A percentile compares a stretch with the other conserved stretches of the same genome.
phyloP scores from a whole-genome alignment of 2,113 vertebrate species.

The Pelvicachromis taeniatus region DNA sequence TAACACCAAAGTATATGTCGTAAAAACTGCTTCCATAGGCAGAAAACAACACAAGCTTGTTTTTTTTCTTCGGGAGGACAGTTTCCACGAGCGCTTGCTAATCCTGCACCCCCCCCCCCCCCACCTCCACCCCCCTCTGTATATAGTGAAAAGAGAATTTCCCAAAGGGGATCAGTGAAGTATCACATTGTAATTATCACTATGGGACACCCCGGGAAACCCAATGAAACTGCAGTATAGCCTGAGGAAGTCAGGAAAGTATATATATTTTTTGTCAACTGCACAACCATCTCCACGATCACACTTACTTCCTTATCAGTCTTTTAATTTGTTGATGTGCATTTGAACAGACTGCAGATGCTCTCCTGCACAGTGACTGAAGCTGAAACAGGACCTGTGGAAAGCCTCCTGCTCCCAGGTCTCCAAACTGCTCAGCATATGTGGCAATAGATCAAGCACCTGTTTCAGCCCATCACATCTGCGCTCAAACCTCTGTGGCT shows the following conservation, averaged over 20 bases:
- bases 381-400: not conserved
- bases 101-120: not conserved
- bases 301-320: not conserved
- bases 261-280: not conserved
- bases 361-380: not conserved
- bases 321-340: not conserved
- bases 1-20: not conserved
- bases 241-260: not conserved
- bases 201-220: not conserved
- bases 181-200: not conserved
- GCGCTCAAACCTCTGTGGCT: constrained; percentile 31
- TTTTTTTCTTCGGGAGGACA: not conserved
- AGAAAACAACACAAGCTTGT: not conserved
- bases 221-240: not conserved
- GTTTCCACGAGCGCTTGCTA: not conserved
- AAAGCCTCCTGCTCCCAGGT: constrained; percentile 19
- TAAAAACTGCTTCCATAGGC: not conserved
- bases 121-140: not conserved
- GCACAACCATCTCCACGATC: not conserved
- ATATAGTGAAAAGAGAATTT: not conserved
- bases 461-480: constrained; percentile 47
- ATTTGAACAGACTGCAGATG: constrained; percentile 2
- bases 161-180: not conserved
- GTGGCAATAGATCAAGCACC: constrained; percentile 54
- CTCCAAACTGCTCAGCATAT: constrained; percentile 31